Evolutionary conservation across 2,797 vertebrate genomes (phyloP).

Genomic region (Chloroceryle amazona): DNA sequence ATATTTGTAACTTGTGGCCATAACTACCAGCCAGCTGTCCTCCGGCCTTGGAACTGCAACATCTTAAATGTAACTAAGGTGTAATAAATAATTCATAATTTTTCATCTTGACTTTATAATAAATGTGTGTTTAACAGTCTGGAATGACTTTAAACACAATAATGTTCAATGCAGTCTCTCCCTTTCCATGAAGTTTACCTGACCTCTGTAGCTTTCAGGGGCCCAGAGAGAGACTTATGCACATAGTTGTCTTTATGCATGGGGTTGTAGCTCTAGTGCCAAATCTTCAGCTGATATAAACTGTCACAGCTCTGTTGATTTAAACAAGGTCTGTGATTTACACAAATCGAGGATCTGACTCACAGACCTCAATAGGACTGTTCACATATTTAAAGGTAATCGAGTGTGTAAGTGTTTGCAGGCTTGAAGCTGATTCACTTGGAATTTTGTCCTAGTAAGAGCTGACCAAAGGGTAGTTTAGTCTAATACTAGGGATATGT

Average conservation of each 20-base stretch:
- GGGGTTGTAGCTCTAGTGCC: background rate
- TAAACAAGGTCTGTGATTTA: constrained; percentile 18
- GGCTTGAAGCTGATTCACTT: background rate
- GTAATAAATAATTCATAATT: constrained; percentile 64
- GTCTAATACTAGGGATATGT: background rate
- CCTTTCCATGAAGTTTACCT: background rate
- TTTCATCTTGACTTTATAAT: constrained; percentile 34
- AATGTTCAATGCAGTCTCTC: background rate
- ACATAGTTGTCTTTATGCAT: background rate
- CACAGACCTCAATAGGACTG: background rate
- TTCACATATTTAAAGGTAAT: background rate
- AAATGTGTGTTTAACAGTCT: constrained; percentile 32
- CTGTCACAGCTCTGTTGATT: constrained; percentile 22
- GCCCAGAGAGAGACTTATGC: background rate
- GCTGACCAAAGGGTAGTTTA: background rate
- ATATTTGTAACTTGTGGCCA: constrained; percentile 73
- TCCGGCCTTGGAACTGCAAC: constrained; percentile 14
- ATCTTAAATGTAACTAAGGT: constrained; percentile 62
- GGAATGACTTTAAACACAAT: constrained; percentile 28
- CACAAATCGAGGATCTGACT: background rate
- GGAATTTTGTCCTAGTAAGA: background rate
- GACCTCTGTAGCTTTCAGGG: background rate
- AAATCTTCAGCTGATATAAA: constrained; percentile 26
- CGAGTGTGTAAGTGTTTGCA: background rate
- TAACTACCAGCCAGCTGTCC: constrained; percentile 53